Conservation (phyloP, 2,888 invertebrate genomes). For the Ypsolopha scabrella region DNA sequence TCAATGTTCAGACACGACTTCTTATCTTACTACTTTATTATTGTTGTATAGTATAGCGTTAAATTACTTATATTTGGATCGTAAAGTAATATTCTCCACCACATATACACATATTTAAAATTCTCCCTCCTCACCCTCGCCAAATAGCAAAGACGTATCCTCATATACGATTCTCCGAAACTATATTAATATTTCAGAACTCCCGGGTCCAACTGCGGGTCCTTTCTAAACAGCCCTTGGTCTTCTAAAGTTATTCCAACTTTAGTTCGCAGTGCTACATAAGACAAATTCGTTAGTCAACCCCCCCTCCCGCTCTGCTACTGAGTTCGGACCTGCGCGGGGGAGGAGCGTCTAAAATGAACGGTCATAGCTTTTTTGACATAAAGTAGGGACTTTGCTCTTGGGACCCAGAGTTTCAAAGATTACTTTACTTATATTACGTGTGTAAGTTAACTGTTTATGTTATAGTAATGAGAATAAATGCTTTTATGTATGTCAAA, state of each 20-base stretch:
- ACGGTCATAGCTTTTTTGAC: constrained; percentile 17
- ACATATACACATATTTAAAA: not conserved
- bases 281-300: not conserved
- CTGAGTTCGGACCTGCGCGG: not conserved
- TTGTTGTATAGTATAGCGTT: too few relatives aligned
- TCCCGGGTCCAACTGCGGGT: constrained; percentile 49
- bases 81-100: too few relatives aligned
- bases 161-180: constrained; percentile 64
- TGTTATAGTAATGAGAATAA: too few relatives aligned
- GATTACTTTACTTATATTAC: constrained; percentile 1
- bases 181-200: constrained; percentile 67
- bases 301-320: not conserved
- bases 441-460: not conserved
- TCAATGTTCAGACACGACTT: too few relatives aligned
- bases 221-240: constrained; percentile 71
- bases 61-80: too few relatives aligned
- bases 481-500: too few relatives aligned
- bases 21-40: too few relatives aligned
- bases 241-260: constrained; percentile 69
- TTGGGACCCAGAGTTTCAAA: constrained; percentile 22
- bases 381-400: constrained; percentile 27
- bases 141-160: constrained; percentile 9
- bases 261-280: constrained; percentile 17
- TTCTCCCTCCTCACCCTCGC: not conserved
- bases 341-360: not conserved